These are phyloP conservation scores for Agrochola litura DNA, from an alignment of 2,888 invertebrate species.

Conservation along the genomic window DNA sequence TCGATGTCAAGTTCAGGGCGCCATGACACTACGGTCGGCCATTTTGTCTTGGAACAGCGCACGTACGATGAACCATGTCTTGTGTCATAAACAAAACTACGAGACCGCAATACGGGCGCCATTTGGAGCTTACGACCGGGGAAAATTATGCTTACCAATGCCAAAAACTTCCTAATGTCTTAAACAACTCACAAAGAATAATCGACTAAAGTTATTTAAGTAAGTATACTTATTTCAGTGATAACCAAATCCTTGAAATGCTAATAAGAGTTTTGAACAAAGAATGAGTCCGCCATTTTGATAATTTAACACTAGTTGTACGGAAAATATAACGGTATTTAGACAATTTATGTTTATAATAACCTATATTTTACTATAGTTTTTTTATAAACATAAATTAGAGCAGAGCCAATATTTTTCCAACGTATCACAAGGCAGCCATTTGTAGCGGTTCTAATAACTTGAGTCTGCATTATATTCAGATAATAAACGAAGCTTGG, in stretches of 20 bases:
- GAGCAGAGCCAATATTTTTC: conserved; percentile 11
- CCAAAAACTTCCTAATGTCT: background rate
- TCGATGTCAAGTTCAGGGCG: conserved; percentile 41
- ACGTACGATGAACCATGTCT: background rate
- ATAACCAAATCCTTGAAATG: background rate
- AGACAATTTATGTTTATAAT: background rate
- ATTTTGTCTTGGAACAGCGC: conserved; percentile 38
- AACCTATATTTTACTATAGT: conserved; percentile 1
- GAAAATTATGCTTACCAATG: background rate
- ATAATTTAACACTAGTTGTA: background rate
- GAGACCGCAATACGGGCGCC: background rate
- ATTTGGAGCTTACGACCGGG: background rate
- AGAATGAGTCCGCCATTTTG: background rate
- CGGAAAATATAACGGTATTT: background rate
- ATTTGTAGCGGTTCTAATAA: conserved; percentile 53
- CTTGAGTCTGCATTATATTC: conserved; percentile 48
- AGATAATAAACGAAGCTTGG: conserved; percentile 51
- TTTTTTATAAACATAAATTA: conserved; percentile 15
- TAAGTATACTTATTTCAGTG: background rate
- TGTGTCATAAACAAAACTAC: conserved; percentile 21
- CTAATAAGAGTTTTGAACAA: conserved; percentile 2
- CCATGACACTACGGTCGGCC: conserved; percentile 18
- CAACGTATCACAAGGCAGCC: conserved; percentile 3
- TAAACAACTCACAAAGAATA: background rate
- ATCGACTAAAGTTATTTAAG: background rate